Evolutionary conservation across 2,113 vertebrate genomes (phyloP), one percentile per base, ranked within the genome.

Genomic region (Motacilla alba): DNA sequence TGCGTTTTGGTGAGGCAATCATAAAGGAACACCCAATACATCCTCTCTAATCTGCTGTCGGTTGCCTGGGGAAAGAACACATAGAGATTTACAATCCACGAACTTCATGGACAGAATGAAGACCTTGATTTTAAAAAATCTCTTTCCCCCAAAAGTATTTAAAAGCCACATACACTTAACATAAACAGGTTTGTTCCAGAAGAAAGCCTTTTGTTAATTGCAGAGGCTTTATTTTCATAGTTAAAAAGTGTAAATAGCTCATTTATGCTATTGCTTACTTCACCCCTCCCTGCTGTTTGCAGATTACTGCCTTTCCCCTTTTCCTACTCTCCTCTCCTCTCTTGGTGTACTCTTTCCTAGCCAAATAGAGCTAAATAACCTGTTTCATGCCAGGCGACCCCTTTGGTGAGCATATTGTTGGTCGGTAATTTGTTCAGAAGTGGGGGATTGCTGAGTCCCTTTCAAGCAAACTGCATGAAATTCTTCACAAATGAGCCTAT

Each of bases 341-440:
- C 74, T 2, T 13, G 24, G 75, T 90, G 24, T 85, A 67, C 16
- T 16, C n/a, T 88, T 68, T 85, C 27, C 85, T 26, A 89, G 76
- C 67, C 92, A 97, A 93, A 95, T 8, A 96, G 55, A 74, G 73
- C 59, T 94, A 90, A 94, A 97, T 90, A 95, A 94, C 67, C 73
- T 76, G 81, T 80, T 96, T 73, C 67, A 77, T 78, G 91, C 87
- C 55, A 93, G 96, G 89, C 49, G 39, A 91, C 43, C 66, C 88
- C 84, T 94, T 95, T 90, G 87, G 94, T 15, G 41, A 97, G 59
- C 68, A 49, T 93, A 91, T 96, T 97, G 89, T 83, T 96, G 91
- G 72, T 66, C 78, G 96, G 84, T 96, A 96, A 97, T 98, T 98
- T 97, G 64, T 90, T 93, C 89, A 82, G 89, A 97, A 97, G 94